Conservation (phyloP, 2,113 vertebrate species). For the Anas platyrhynchos region DNA sequence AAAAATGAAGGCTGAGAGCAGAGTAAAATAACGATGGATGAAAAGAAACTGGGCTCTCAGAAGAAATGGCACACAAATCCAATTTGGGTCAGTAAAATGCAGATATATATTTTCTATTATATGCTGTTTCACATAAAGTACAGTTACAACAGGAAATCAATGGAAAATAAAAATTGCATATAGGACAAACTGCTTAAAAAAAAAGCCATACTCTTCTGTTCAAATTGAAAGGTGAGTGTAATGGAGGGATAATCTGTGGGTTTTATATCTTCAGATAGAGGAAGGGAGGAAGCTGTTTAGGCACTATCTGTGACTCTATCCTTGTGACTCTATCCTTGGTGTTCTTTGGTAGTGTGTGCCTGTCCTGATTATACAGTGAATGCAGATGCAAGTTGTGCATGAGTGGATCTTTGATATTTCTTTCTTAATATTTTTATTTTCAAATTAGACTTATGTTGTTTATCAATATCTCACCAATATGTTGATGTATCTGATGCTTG, state of each 20-base stretch:
- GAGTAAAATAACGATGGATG: not conserved
- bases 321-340: accelerated
- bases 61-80: constrained; percentile 15
- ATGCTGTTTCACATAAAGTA: not conserved
- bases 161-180: not conserved
- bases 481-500: not conserved
- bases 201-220: not conserved
- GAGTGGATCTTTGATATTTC: not conserved
- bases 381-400: not conserved
- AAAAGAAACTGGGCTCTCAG: constrained; percentile 15
- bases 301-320: not conserved
- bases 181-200: not conserved
- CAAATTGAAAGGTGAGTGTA: not conserved
- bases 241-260: not conserved
- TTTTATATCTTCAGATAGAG: not conserved
- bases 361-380: not conserved
- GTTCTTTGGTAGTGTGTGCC: not conserved
- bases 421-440: not conserved
- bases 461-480: not conserved
- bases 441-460: not conserved
- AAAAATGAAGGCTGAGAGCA: constrained; percentile 20
- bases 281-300: not conserved
- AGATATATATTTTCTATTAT: not conserved
- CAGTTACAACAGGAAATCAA: not conserved
- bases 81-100: not conserved